phyloP scores from a whole-genome alignment of 2,888 invertebrate genomes.

The Oscheius myriophilus region DNA sequence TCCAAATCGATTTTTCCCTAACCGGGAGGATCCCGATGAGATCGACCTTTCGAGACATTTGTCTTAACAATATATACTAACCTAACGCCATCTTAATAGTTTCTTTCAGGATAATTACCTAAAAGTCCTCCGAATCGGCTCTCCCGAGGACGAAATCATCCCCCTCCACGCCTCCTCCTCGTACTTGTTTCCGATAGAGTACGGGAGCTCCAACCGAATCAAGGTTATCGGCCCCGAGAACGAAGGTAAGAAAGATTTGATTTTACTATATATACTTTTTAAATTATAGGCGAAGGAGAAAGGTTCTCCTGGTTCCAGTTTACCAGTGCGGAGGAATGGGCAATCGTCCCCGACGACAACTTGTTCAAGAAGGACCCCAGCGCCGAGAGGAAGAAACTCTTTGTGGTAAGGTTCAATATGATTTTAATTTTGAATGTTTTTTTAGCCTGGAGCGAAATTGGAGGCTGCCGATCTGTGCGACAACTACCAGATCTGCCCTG shows the following conservation, averaged over 20 bases:
- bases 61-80: no score
- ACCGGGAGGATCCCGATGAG: no score
- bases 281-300: no score
- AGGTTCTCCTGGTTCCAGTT: no score
- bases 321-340: no score
- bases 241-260: conserved; percentile 74
- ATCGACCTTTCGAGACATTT: no score
- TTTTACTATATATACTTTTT: no score
- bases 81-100: no score
- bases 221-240: conserved; percentile 82
- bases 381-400: conserved; percentile 23
- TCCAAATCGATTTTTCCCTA: no score
- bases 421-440: not conserved
- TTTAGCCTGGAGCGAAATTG: conserved; percentile 45
- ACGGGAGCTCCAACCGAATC: conserved; percentile 85
- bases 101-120: conserved; percentile 86
- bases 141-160: conserved; percentile 81
- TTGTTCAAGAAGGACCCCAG: conserved; percentile 76
- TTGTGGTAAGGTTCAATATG: not conserved
- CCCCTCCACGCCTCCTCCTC: conserved; percentile 94
- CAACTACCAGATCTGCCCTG: conserved; percentile 92
- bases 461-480: conserved; percentile 81
- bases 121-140: conserved; percentile 94
- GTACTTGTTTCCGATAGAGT: conserved; percentile 93
- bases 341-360: not conserved